Conservation (phyloP, 2,888 invertebrate genomes). For the Drosophila austrosaltans region DNA sequence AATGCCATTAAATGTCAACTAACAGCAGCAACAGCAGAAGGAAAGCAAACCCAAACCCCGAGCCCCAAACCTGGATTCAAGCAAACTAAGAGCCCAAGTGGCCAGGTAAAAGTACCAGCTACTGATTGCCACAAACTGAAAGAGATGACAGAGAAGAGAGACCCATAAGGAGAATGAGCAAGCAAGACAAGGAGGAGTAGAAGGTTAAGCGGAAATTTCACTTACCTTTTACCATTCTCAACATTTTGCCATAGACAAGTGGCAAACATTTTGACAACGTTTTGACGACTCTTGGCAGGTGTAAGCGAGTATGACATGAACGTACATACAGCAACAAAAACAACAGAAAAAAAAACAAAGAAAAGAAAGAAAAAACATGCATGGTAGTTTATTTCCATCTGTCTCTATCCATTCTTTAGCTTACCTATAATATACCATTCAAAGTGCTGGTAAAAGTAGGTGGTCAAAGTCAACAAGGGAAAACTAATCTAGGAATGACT, state of each 20-base stretch:
- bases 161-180: neutral
- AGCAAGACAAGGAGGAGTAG: neutral
- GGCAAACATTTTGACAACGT: slow-evolving; percentile 61
- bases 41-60: slow-evolving; percentile 20
- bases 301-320: slow-evolving; percentile 53
- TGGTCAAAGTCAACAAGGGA: slow-evolving; percentile 44
- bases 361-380: slow-evolving; percentile 8
- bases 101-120: slow-evolving; percentile 52
- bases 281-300: slow-evolving; percentile 62
- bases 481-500: slow-evolving; percentile 50
- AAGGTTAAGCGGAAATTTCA: slow-evolving; percentile 58
- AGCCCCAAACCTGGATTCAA: slow-evolving; percentile 26
- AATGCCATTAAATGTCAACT: slow-evolving; percentile 75
- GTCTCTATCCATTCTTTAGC: neutral
- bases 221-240: slow-evolving; percentile 52
- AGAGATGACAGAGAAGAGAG: slow-evolving; percentile 10
- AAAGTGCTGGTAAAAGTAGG: neutral
- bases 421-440: neutral
- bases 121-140: slow-evolving; percentile 62
- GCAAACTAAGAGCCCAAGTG: slow-evolving; percentile 47
- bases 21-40: slow-evolving; percentile 36
- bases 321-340: slow-evolving; percentile 12
- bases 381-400: slow-evolving; percentile 1
- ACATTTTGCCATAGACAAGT: slow-evolving; percentile 50
- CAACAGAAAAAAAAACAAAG: slow-evolving; percentile 15